Evolutionary conservation across 2,888 invertebrate genomes (phyloP).

Genomic region (Sthenelais limicola): DNA sequence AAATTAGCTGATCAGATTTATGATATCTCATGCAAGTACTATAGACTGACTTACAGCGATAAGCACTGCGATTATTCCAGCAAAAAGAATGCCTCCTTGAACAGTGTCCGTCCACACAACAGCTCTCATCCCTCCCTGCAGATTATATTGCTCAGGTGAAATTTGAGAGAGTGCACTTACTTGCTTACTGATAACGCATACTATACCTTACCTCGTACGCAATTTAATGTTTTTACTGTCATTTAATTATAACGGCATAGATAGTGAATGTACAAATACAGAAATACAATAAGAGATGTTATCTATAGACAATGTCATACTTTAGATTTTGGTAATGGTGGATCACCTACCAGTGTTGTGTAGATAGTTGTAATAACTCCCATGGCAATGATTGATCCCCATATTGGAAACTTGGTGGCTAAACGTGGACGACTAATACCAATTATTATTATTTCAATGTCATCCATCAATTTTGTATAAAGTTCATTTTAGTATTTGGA

Average conservation of each 20-base stretch:
- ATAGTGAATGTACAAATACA: no score
- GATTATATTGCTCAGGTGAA: neutral
- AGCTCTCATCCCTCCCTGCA: conserved; percentile 59
- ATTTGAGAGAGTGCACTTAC: neutral
- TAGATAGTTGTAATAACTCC: conserved; percentile 33
- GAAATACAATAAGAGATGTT: no score
- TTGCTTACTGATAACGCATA: neutral
- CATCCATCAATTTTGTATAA: no score
- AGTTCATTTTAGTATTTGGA: no score
- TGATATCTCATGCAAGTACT: no score
- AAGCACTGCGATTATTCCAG: conserved; percentile 54
- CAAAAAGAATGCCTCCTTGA: conserved; percentile 55
- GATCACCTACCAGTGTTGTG: conserved; percentile 26
- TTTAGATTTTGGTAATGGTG: neutral
- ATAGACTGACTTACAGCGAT: conserved; percentile 55
- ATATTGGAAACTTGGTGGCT: conserved; percentile 36
- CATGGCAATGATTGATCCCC: conserved; percentile 34
- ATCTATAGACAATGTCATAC: neutral
- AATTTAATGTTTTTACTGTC: no score
- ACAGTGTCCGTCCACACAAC: conserved; percentile 51
- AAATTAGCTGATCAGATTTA: no score
- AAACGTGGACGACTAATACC: neutral
- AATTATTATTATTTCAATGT: no score
- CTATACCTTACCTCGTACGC: neutral
- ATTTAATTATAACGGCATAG: no score